Conservation (phyloP, 2,888 invertebrate species). For the Tillus elongatus region DNA sequence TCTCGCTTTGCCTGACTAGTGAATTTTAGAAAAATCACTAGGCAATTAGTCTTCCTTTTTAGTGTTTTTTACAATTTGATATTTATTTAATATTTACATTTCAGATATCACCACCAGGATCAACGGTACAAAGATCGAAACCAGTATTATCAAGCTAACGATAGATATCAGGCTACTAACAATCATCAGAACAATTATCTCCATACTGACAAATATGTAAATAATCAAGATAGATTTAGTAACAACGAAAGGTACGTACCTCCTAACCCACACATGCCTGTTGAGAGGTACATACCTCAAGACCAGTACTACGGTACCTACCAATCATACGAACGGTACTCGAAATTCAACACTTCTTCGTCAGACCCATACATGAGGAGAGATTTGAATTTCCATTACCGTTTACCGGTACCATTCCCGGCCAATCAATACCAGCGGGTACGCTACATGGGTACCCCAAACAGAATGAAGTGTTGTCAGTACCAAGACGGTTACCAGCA, state of each 20-base stretch:
- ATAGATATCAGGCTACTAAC: conserved; percentile 19
- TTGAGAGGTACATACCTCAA: conserved; percentile 62
- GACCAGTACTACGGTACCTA: conserved; percentile 48
- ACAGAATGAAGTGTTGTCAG: conserved; percentile 37
- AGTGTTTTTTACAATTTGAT: no score
- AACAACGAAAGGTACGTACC: conserved; percentile 51
- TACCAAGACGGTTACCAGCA: conserved; percentile 37
- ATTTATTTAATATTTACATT: no score
- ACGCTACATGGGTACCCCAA: conserved; percentile 36
- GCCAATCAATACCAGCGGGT: conserved; percentile 39
- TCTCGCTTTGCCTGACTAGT: no score
- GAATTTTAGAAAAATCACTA: no score
- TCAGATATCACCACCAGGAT: conserved; percentile 11
- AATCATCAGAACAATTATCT: no score
- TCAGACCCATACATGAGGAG: conserved; percentile 51
- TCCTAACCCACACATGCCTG: conserved; percentile 61
- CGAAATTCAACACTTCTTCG: conserved; percentile 31
- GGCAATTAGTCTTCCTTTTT: no score
- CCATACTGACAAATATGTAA: conserved; percentile 23
- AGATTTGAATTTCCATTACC: conserved; percentile 49
- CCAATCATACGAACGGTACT: conserved; percentile 32
- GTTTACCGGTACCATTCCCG: conserved; percentile 44
- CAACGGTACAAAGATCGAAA: conserved; percentile 21
- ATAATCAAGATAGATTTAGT: conserved; percentile 25
- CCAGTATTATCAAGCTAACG: conserved; percentile 16